Evolutionary conservation across 2,113 vertebrate genomes (phyloP).

Genomic region (Rhea americana): DNA sequence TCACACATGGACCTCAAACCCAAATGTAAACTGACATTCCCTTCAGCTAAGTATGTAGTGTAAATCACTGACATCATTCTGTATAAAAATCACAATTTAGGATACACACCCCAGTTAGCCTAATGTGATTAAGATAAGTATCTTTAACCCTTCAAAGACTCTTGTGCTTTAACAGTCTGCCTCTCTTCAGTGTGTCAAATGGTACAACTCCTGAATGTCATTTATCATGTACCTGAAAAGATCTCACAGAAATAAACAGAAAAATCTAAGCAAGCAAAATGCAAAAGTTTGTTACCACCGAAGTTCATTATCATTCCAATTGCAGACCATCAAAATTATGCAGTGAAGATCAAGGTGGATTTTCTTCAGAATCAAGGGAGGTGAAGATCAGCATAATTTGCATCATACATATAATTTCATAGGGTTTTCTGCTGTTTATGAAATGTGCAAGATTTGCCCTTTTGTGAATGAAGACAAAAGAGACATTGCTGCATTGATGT

Average conservation of each 20-base stretch:
- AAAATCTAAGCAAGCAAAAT: neutral
- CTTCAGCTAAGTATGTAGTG: neutral
- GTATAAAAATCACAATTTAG: neutral
- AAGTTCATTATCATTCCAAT: neutral
- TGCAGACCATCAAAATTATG: neutral
- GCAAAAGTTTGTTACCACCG: neutral
- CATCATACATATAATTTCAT: neutral
- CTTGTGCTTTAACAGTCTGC: neutral
- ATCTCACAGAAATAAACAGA: neutral
- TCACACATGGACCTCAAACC: neutral
- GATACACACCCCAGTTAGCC: neutral
- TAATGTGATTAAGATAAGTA: neutral
- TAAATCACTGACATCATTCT: neutral
- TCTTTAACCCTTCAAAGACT: neutral
- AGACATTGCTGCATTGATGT: neutral
- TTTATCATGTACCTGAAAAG: neutral
- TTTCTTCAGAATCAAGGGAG: neutral
- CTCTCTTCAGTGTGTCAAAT: neutral
- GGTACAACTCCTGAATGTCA: neutral
- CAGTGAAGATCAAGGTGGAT: neutral
- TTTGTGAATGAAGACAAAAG: neutral
- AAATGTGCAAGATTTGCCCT: neutral
- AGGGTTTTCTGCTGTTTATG: neutral
- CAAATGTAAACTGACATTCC: neutral
- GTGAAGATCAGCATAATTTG: neutral